Evolutionary conservation across 2,888 invertebrate species (phyloP), one percentile per base, ranked within the genome.

Genomic region (Morpho helenor): DNA sequence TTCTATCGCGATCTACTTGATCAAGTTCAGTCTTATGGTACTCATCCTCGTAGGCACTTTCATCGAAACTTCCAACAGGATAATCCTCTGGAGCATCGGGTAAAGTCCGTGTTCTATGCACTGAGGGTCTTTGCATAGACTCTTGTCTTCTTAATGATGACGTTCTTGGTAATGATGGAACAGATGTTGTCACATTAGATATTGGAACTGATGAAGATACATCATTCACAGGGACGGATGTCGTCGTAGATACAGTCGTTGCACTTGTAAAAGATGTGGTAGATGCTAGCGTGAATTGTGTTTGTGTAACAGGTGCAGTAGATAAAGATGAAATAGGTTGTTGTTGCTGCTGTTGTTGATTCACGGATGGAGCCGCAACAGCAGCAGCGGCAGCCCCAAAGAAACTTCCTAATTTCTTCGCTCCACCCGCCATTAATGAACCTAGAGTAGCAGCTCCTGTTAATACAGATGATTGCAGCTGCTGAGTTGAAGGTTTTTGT

Each of bases 1-100:
- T 77, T 69, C 83, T 83, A 59, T 86, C 85, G 57, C 79, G 82
- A 64, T 88, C 87, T 72, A 76, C 77, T 85, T 84, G 84, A 80
- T 89, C 87, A 70, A 80, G 81, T 77, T 88, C 89, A 89, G 90
- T 88, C 89, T 89, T 88, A 82, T 88, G 70, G 75, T 87, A 88
- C 80, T 90, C 89, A 69, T 89, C 87, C 68, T 90, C 90, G 79
- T 88, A 90, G 89, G 89, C 89, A 89, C 89, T 88, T 87, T 89
- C 89, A 73, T 89, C 87, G 70, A 83, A 87, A 79, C 83, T 82
- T 66, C 80, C 79, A 74, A 81, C 78, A 68, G 72, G 64, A 74
- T 84, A 77, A 63, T 89, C 89, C 63, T 89, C 89, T 50, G 90
- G 90, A 62, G 90, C 90, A 68, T 89, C 90, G 52, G 90, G 90